A percentile compares a stretch with the other conserved stretches of the same genome.
These are phyloP conservation scores for Anoplius nigerrimus DNA, from an alignment of 2,888 invertebrate species.

Conservation along the genomic window DNA sequence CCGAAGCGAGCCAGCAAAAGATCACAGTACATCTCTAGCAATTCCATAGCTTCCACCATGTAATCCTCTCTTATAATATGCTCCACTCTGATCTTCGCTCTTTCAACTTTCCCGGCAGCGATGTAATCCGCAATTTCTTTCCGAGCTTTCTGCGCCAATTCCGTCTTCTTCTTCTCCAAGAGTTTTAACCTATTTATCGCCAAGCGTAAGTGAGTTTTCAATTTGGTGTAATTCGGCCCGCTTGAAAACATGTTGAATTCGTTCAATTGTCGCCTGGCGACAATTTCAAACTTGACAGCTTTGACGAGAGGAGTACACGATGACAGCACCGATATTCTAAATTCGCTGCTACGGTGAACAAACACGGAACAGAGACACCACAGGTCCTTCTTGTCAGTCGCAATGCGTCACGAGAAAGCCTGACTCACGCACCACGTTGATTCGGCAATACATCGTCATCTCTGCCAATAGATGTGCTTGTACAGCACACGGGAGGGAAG, in stretches of 20 bases:
- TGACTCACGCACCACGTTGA: background rate
- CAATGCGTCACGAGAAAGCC: background rate
- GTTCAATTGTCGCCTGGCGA: background rate
- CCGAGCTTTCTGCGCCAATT: conserved; percentile 95
- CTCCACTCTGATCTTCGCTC: conserved; percentile 98
- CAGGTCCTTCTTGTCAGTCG: background rate
- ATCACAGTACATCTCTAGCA: conserved; percentile 99
- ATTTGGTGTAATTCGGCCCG: conserved; percentile 94
- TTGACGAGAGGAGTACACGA: too few relatives aligned
- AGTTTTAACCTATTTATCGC: conserved; percentile 95
- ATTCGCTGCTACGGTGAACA: too few relatives aligned
- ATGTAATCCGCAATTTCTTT: conserved; percentile 99
- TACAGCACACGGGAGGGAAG: too few relatives aligned
- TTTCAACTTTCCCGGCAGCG: conserved; percentile 87
- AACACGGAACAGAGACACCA: too few relatives aligned
- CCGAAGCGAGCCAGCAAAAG: conserved; percentile 96
- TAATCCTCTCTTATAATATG: conserved; percentile 99
- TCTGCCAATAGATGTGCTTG: too few relatives aligned
- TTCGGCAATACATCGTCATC: too few relatives aligned
- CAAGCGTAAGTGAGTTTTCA: conserved; percentile 96
- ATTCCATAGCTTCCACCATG: conserved; percentile 98
- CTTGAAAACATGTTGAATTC: conserved; percentile 87
- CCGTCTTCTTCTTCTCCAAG: conserved; percentile 97
- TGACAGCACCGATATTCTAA: too few relatives aligned
- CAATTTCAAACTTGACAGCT: too few relatives aligned